Evolutionary conservation across 2,797 vertebrate species (phyloP), one percentile per base, ranked within the genome.

Genomic region (Lacerta viridis): DNA sequence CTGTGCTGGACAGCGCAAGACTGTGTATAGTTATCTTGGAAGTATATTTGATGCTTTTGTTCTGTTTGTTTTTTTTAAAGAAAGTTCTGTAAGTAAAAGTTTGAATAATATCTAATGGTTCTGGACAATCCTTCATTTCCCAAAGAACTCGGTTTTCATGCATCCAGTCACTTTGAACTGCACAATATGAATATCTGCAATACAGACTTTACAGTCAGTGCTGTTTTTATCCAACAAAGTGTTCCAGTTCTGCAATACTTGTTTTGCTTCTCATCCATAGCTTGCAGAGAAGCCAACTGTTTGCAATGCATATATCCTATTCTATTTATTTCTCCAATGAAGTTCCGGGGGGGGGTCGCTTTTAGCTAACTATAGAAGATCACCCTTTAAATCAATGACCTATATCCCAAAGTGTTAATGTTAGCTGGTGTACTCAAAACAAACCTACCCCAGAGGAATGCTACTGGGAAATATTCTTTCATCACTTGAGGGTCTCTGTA

Each of bases 401-500:
- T 33, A 43, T 13, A 15, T 86, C 36, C 36, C 64, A 86, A 79
- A 69, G 64, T 55, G 23, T 43, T 17, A 25, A 17, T 46, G 9
- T 78, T 68, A 13, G 79, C 74, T 39, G 33, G 46, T 77, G 23
- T 83, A 11, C 3, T 78, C 29, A 27, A 59, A n/a, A 72, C 66
- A 80, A 77, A 83, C 6, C 59, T 71, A 43, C 29, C 33, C 81
- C 50, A 41, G 23, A 83, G 29, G 50, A 69, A 79, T n/a, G 15
- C 71, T 25, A 64, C 10, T 50, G 68, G n/a, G 55, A 41, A 80
- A 72, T 59, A 25, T 61, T 72, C 50, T 74, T 74, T 69, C 41
- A 33, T 81, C 86, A 46, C 79, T 87, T 76, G 69, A 50, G 33
- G 69, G 29, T 55, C 50, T 72, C 77, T 7, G 23, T 71, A 78